Evolutionary conservation across 1,140 invertebrate genomes (phyloP), one percentile per base, ranked within the genome.

Genomic region (Drosophila pallidifrons): DNA sequence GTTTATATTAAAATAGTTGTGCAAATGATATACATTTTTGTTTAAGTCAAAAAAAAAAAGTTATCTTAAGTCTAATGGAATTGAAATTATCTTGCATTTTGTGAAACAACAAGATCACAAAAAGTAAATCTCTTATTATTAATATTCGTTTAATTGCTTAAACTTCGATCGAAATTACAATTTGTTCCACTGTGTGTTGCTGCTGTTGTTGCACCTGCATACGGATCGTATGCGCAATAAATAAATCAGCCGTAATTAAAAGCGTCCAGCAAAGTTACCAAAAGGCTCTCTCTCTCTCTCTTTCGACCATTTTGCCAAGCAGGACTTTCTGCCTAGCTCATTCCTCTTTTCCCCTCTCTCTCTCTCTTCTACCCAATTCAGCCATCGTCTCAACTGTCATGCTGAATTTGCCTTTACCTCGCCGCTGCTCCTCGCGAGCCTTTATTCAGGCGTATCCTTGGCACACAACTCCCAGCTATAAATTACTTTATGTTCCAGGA

Each of bases 231-330:
- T 83, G 77, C 81, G 81, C 81, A 82, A 82, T 82, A 82, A 85
- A 82, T 82, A 86, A 86, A 86, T 86, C 82, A 87, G 79, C 43
- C 64, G 82, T 87, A 86, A 86, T 86, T 86, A 86, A 86, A 87
- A 81, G 73, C 58, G 58, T 57, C 58, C 66, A 45, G 58, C 55
- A 47, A 69, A 69, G 71, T 61, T 70, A 41, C 49, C 51, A 16
- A 55, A 58, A 67, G 65, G 11, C 63, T 55, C 51, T 57, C 15
- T 7, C 63, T 55, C 51, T 57, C 15, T 8, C 15, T 25, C 20
- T 25, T 25, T 25, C 20, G 3, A 3, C 38, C 51, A 54, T 54
- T 64, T 45, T 32, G 11, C 25, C 51, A 51, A 54, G 20, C 10
- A 7, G n/a, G 1, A 16, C 20, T 25, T 25, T 25, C 20, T 25